Evolutionary conservation across 2,797 vertebrate genomes (phyloP), one percentile per base, ranked within the genome.

Genomic region (Pseudotriccus pelzelni): DNA sequence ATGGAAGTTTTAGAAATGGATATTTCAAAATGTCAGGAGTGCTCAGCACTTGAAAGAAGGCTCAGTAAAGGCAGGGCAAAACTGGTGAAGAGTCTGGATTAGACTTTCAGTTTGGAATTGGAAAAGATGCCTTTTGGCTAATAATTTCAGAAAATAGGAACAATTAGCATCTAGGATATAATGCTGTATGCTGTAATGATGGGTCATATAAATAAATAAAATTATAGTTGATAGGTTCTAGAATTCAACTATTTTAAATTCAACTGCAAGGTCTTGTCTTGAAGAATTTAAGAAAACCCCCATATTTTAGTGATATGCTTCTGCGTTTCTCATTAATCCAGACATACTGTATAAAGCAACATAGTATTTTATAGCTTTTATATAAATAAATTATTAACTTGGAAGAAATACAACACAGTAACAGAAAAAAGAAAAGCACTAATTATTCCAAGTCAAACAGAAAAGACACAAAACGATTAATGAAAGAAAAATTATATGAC

Each of bases 1-100:
- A 78, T 68, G 50, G 69, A 81, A 81, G 81, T 73, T 66, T 93
- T 81, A 84, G 50, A 94, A 94, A 94, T 23, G 73, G 64, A 75
- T 46, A 69, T 79, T 89, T 70, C 62, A 87, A 73, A 90, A 79
- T n/a, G 41, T 83, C 91, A 86, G 58, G 47, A 91, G 36, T 7
- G 28, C 41, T 92, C 73, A 81, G 50, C 41, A 34, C 74, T 92
- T 83, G 34, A 86, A 92, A 91, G 62, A 68, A 68, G 39, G 46
- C 43, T 87, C 56, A 68, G 76, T 41, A 86, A 88, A 88, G 50
- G 73, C 79, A 86, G 43, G 17, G 21, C 69, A 81, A 47, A 93
- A n/a, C 32, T 64, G 23, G 39, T 69, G 25, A 7, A 46, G n/a
- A 76, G 47, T 41, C 74, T 79, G 72, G 46, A 62, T 88, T 66